phyloP scores from a whole-genome alignment of 2,797 vertebrate genomes.

The Mus minutoides region DNA sequence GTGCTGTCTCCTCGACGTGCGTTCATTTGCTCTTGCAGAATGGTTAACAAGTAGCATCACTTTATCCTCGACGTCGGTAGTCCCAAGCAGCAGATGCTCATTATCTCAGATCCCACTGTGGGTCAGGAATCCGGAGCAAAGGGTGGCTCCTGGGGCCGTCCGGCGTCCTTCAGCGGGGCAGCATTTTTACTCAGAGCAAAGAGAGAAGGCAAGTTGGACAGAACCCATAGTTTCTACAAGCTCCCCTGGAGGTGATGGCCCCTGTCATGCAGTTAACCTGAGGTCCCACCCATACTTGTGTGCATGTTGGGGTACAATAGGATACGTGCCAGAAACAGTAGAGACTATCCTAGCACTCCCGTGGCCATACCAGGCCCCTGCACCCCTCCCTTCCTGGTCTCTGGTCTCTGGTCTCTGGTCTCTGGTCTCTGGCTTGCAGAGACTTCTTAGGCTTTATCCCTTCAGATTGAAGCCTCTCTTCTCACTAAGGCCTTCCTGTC shows the following conservation, averaged over 20 bases:
- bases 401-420: not conserved
- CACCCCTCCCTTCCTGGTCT: not conserved
- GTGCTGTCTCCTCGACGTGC: fast-evolving
- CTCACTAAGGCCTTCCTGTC: not conserved
- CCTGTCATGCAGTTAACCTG: not conserved
- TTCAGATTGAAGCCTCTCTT: fast-evolving
- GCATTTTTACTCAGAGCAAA: not conserved
- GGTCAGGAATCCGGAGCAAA: not conserved
- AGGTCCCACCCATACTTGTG: not conserved
- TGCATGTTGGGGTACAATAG: not conserved
- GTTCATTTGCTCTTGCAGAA: not conserved
- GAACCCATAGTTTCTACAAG: too few species aligned
- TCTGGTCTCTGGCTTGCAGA: too few species aligned
- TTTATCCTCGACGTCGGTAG: fast-evolving
- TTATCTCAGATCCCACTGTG: not conserved
- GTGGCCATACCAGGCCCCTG: not conserved
- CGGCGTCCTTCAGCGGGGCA: not conserved
- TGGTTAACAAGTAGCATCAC: not conserved
- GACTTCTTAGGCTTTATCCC: not conserved
- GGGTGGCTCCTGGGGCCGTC: not conserved
- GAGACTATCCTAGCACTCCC: not conserved
- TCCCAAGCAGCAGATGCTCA: fast-evolving
- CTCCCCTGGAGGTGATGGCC: not conserved
- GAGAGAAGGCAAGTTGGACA: not conserved
- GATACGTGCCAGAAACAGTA: fast-evolving